phyloP scores from a whole-genome alignment of 2,888 invertebrate species.

The Trachelus iudaicus region DNA sequence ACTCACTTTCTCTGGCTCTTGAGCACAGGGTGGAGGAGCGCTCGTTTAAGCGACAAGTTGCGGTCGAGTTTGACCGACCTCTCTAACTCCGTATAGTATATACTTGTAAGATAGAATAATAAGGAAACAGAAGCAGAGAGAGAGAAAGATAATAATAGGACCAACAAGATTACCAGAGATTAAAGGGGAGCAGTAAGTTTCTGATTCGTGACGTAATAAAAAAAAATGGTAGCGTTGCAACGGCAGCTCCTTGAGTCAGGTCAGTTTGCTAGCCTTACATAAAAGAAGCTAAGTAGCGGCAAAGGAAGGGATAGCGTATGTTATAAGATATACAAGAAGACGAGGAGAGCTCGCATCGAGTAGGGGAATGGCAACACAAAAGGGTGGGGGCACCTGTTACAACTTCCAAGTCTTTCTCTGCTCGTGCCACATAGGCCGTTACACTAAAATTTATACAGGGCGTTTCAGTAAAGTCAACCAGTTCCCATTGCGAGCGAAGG shows the following conservation, averaged over 20 bases:
- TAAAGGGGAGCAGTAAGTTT: neutral
- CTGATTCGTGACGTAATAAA: neutral
- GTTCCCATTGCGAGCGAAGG: neutral
- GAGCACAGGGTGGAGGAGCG: neutral
- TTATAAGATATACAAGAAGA: slow-evolving; percentile 11
- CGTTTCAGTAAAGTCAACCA: neutral
- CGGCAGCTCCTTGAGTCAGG: slow-evolving; percentile 35
- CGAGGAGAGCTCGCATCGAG: slow-evolving; percentile 2
- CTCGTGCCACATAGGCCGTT: slow-evolving; percentile 5
- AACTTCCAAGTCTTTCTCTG: slow-evolving; percentile 31
- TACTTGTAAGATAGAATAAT: neutral
- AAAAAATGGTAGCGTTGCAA: neutral
- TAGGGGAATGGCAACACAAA: neutral
- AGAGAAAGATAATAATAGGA: neutral
- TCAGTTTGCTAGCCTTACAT: slow-evolving; percentile 48
- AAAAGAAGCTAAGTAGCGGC: slow-evolving; percentile 29
- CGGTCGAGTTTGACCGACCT: neutral
- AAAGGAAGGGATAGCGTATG: slow-evolving; percentile 11
- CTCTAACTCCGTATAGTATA: neutral
- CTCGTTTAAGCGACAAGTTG: neutral
- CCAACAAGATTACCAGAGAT: neutral
- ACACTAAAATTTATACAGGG: neutral
- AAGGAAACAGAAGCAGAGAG: neutral
- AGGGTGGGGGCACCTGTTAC: slow-evolving; percentile 46
- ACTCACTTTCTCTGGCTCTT: neutral